These are phyloP conservation scores for Drosophila dunni DNA, from an alignment of 1,140 invertebrate species.

Conservation along the genomic window DNA sequence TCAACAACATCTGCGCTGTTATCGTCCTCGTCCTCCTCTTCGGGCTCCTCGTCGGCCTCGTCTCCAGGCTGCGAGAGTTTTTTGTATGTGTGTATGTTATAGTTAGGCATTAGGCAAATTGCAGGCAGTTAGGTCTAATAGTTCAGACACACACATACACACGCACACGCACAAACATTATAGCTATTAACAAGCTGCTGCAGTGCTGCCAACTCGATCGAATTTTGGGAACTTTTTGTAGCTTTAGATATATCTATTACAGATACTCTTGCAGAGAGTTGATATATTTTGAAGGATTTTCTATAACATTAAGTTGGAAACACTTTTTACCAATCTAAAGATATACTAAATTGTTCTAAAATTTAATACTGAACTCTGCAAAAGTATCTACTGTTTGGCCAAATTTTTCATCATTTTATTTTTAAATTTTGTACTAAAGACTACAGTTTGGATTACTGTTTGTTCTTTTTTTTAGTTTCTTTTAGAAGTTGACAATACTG, in stretches of 20 bases:
- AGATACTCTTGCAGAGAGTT: neutral
- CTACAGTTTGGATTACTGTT: constrained; percentile 41
- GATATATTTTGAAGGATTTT: no score
- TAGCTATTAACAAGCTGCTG: constrained; percentile 44
- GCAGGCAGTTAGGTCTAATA: constrained; percentile 39
- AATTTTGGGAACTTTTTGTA: neutral
- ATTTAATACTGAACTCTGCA: neutral
- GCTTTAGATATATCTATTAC: neutral
- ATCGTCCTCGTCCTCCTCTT: constrained; percentile 64
- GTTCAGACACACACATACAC: constrained; percentile 25
- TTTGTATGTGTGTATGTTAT: constrained; percentile 33
- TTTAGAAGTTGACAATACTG: constrained; percentile 71
- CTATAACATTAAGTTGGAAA: no score
- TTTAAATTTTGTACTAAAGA: constrained; percentile 19
- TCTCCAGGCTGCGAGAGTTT: constrained; percentile 54
- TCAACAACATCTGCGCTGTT: constrained; percentile 65
- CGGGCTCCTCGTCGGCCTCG: constrained; percentile 75
- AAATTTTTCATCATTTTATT: constrained; percentile 4
- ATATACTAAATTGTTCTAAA: neutral
- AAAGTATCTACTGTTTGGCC: neutral
- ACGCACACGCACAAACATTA: constrained; percentile 16
- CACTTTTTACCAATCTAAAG: no score
- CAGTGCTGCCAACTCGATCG: constrained; percentile 56
- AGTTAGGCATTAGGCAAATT: constrained; percentile 39
- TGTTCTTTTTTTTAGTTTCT: constrained; percentile 10